A percentile compares a stretch with the other conserved stretches of the same genome.
Evolutionary conservation across 2,797 vertebrate species (phyloP).

Genomic region (Cynodonichthys magdalenae): DNA sequence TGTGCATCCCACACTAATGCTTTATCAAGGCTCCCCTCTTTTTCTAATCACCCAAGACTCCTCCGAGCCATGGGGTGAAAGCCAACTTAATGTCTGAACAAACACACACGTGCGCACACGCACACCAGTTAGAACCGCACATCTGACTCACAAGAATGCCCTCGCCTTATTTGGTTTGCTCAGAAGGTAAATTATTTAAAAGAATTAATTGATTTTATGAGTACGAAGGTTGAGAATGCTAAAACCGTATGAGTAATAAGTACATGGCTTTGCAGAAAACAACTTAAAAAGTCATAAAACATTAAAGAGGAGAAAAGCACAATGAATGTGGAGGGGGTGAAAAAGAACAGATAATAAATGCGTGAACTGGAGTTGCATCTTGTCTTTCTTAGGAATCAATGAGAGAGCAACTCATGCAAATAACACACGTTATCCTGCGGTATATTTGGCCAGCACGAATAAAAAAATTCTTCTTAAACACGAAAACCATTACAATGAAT

Average conservation of each 20-base stretch:
- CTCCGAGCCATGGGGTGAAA: constrained; percentile 68
- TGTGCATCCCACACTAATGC: constrained; percentile 76
- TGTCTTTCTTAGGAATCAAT: constrained; percentile 67
- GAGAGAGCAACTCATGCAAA: constrained; percentile 63
- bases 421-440: constrained; percentile 47
- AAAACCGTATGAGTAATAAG: constrained; percentile 81
- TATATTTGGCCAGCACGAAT: constrained; percentile 60
- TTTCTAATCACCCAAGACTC: constrained; percentile 82
- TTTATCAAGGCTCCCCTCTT: constrained; percentile 80
- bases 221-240: constrained; percentile 83
- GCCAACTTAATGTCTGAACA: constrained; percentile 76
- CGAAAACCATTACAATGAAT: too few species aligned
- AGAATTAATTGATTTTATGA: constrained; percentile 87
- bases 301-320: constrained; percentile 80
- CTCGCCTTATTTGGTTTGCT: constrained; percentile 81
- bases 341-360: constrained; percentile 77
- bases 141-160: constrained; percentile 73
- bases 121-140: constrained; percentile 70
- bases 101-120: constrained; percentile 51
- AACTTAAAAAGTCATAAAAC: constrained; percentile 87
- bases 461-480: too few species aligned
- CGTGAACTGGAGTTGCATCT: constrained; percentile 59
- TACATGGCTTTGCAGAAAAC: constrained; percentile 78
- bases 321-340: constrained; percentile 66
- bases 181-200: constrained; percentile 85